A percentile compares a stretch with the other conserved stretches of the same genome.
phyloP scores from a whole-genome alignment of 2,888 invertebrate genomes.

The Enoplolaimus lenunculus region DNA sequence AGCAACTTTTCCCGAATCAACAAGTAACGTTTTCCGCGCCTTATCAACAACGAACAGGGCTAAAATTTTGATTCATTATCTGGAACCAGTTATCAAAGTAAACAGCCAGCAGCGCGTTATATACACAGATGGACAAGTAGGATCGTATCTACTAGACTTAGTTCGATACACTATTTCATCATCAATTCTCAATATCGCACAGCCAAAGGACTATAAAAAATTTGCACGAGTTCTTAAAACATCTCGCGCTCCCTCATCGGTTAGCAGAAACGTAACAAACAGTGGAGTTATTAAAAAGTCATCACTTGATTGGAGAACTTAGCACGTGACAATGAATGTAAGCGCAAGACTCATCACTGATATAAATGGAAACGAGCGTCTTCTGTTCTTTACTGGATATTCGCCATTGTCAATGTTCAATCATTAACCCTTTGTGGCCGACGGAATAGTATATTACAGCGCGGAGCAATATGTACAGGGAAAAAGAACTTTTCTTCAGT shows the following conservation, averaged over 20 bases:
- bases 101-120: constrained; percentile 4
- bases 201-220: background rate
- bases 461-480: background rate
- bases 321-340: background rate
- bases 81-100: background rate
- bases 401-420: background rate
- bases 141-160: constrained; percentile 4
- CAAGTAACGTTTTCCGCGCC: background rate
- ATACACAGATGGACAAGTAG: background rate
- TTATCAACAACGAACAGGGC: background rate
- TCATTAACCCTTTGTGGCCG: background rate
- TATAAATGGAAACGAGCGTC: background rate
- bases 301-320: too few species aligned
- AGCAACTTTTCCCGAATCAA: too few species aligned
- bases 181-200: background rate
- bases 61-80: background rate
- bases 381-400: background rate
- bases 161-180: background rate
- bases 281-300: background rate
- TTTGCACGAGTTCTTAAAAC: background rate
- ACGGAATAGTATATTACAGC: background rate
- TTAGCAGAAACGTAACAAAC: background rate
- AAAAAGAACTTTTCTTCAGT: background rate
- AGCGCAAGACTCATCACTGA: background rate
- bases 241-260: background rate